phyloP scores from a whole-genome alignment of 1,140 invertebrate genomes.

The Dermatophagoides farinae region DNA sequence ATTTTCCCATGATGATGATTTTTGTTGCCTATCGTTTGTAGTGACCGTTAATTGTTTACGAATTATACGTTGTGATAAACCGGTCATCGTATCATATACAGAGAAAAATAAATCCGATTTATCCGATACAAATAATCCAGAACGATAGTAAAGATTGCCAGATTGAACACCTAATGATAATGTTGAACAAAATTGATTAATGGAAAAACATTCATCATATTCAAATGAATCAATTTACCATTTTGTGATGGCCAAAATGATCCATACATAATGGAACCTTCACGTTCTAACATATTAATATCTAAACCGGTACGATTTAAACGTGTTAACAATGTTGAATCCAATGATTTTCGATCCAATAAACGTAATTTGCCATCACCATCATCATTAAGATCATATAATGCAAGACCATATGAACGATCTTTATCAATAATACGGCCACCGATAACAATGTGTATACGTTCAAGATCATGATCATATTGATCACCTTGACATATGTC shows the following conservation, averaged over 20 bases:
- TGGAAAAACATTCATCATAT: not conserved
- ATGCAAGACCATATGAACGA: not conserved
- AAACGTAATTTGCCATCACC: too few species aligned
- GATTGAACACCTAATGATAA: not conserved
- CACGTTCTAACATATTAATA: not conserved
- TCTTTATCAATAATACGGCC: not conserved
- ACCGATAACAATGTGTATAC: not conserved
- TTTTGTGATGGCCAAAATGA: not conserved
- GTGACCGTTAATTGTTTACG: not conserved
- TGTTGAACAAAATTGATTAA: not conserved
- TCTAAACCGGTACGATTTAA: not conserved
- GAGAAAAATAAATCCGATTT: not conserved
- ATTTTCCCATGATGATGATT: not conserved
- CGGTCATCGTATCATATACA: not conserved
- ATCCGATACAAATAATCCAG: not conserved
- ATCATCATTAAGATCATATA: not conserved
- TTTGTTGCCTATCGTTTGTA: not conserved
- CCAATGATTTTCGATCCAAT: not conserved
- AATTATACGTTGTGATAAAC: not conserved
- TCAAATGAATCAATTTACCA: not conserved
- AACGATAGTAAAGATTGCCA: not conserved
- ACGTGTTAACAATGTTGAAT: not conserved
- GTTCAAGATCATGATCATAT: not conserved
- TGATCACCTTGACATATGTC: not conserved
- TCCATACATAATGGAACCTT: not conserved